Evolutionary conservation across 1,140 invertebrate species (phyloP).

Genomic region (Cotesia vestalis): DNA sequence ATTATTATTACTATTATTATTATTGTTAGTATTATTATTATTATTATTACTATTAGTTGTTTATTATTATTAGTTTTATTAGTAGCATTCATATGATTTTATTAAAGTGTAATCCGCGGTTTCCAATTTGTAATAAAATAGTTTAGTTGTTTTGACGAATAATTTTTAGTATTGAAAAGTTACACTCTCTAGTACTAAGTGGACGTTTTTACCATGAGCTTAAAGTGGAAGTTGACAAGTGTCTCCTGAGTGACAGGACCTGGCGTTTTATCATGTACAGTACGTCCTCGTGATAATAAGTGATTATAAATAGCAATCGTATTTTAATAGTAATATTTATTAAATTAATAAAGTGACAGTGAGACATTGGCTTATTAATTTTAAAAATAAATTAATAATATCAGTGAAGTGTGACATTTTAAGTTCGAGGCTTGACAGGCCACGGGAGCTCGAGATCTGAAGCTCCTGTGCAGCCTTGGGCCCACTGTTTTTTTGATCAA

Average conservation of each 20-base stretch:
- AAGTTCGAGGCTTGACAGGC: slow-evolving; percentile 13
- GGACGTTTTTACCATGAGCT: slow-evolving; percentile 1
- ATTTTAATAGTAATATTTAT: not conserved
- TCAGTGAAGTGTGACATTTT: not conserved
- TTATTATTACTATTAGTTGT: too few species aligned
- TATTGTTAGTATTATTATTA: too few species aligned
- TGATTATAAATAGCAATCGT: not conserved
- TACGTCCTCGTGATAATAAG: slow-evolving; percentile 6
- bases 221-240: not conserved
- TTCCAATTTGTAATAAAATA: too few species aligned
- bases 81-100: not conserved
- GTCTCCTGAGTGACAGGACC: slow-evolving; percentile 15
- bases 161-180: not conserved
- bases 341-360: slow-evolving; percentile 1
- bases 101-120: too few species aligned
- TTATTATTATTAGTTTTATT: too few species aligned
- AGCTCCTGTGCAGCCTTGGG: slow-evolving; percentile 27
- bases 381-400: not conserved
- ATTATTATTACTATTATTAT: too few species aligned
- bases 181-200: too few species aligned
- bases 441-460: slow-evolving; percentile 9
- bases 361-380: not conserved
- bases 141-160: not conserved
- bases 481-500: slow-evolving; percentile 12
- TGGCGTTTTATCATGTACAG: slow-evolving; percentile 4